phyloP scores from a whole-genome alignment of 2,113 vertebrate species.

The Fregetta grallaria region DNA sequence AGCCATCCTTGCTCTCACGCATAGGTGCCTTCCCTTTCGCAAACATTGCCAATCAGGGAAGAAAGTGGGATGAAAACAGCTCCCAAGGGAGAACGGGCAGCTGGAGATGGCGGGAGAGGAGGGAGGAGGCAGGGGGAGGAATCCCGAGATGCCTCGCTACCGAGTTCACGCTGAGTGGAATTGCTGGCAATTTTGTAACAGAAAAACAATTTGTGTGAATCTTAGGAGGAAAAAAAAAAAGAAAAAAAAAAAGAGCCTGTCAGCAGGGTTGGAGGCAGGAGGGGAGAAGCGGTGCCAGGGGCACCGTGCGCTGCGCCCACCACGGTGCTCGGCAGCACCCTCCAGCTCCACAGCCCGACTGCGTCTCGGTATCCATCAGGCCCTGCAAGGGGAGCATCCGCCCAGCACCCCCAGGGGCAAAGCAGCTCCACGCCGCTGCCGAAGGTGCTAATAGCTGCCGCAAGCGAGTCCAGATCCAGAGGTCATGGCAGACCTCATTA shows the following conservation, averaged over 20 bases:
- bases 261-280: neutral
- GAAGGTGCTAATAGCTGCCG: neutral
- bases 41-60: neutral
- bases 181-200: neutral
- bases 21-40: neutral
- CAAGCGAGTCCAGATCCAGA: fast-evolving
- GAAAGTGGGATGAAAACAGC: neutral
- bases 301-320: fast-evolving
- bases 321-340: fast-evolving
- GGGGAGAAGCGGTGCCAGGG: neutral
- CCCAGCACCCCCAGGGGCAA: fast-evolving
- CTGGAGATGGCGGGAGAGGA: neutral
- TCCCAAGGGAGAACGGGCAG: neutral
- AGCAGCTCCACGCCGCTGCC: fast-evolving
- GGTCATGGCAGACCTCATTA: fast-evolving
- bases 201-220: neutral
- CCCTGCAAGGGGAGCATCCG: neutral
- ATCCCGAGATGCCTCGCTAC: neutral
- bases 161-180: neutral
- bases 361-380: fast-evolving
- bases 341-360: neutral
- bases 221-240: neutral
- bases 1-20: neutral
- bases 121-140: neutral
- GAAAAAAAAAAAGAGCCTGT: too few relatives aligned